phyloP scores from a whole-genome alignment of 2,888 invertebrate genomes.

The Orthosia gracilis region DNA sequence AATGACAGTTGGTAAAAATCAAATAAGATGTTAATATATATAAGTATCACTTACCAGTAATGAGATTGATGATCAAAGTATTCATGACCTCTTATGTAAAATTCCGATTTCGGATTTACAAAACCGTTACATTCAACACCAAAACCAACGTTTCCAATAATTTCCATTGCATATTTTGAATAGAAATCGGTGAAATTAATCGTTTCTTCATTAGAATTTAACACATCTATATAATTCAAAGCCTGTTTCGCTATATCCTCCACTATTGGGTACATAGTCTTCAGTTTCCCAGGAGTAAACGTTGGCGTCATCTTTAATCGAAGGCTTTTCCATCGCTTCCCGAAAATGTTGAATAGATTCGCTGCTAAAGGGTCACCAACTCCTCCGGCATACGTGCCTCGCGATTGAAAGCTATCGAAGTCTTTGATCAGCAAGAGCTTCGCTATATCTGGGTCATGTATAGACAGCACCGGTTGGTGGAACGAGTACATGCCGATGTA shows the following conservation, averaged over 20 bases:
- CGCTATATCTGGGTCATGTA: slow-evolving; percentile 92
- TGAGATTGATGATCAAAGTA: slow-evolving; percentile 83
- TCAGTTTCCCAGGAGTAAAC: slow-evolving; percentile 93
- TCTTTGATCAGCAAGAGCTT: slow-evolving; percentile 92
- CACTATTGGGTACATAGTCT: slow-evolving; percentile 92
- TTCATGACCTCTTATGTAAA: slow-evolving; percentile 86
- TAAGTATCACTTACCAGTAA: slow-evolving; percentile 80
- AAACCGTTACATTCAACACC: slow-evolving; percentile 92
- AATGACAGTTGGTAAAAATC: slow-evolving; percentile 19
- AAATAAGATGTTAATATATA: slow-evolving; percentile 5
- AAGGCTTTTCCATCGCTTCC: slow-evolving; percentile 92
- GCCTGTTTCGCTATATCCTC: slow-evolving; percentile 90
- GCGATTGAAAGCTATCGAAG: slow-evolving; percentile 92
- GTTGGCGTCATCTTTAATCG: slow-evolving; percentile 92
- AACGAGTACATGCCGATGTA: slow-evolving; percentile 92
- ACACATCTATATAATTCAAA: slow-evolving; percentile 80
- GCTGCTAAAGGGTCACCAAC: slow-evolving; percentile 91
- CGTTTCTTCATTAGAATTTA: slow-evolving; percentile 75
- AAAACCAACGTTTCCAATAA: slow-evolving; percentile 92
- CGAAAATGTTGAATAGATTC: slow-evolving; percentile 91
- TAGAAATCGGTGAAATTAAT: slow-evolving; percentile 91
- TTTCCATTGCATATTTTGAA: slow-evolving; percentile 92
- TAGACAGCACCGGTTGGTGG: slow-evolving; percentile 91
- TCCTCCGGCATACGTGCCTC: slow-evolving; percentile 92
- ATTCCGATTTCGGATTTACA: slow-evolving; percentile 89